Percentiles rank a stretch among this genome's conserved stretches.
Conservation (phyloP, 64 coral and sea anemone species). For the Exaiptasia diaphana region DNA sequence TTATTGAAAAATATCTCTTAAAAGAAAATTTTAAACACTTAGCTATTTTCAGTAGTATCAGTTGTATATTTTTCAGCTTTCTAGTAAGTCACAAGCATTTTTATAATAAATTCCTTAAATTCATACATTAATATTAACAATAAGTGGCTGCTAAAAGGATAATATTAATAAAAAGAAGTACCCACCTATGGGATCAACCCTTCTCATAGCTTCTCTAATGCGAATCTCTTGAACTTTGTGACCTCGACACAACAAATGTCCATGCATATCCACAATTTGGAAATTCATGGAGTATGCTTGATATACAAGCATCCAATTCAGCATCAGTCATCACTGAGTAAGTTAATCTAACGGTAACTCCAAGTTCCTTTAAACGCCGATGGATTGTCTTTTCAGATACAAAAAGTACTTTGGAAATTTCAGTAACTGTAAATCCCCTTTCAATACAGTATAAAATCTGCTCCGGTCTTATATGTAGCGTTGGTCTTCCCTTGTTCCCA, state of each 20-base stretch:
- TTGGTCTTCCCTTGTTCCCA: constrained; percentile 39
- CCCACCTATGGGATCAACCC: constrained; percentile 38
- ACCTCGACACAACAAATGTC: constrained; percentile 23
- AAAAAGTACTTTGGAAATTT: constrained; percentile 35
- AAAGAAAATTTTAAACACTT: too few relatives aligned
- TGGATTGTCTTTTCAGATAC: constrained; percentile 37
- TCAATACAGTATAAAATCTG: constrained; percentile 41
- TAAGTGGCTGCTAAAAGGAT: background rate
- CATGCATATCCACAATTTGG: constrained; percentile 53
- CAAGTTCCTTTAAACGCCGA: constrained; percentile 42
- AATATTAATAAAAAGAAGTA: background rate
- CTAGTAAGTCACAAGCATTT: too few relatives aligned
- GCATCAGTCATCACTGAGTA: constrained; percentile 29
- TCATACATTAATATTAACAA: too few relatives aligned
- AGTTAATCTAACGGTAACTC: background rate
- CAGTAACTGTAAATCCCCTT: constrained; percentile 48
- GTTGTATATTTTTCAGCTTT: too few relatives aligned
- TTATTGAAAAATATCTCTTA: too few relatives aligned
- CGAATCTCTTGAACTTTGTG: constrained; percentile 46
- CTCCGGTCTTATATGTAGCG: constrained; percentile 37
- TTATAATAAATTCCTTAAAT: too few relatives aligned
- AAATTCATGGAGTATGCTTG: constrained; percentile 27
- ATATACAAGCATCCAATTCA: constrained; percentile 31
- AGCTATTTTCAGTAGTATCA: too few relatives aligned
- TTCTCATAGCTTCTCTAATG: constrained; percentile 45